Evolutionary conservation across 2,113 vertebrate genomes (phyloP), one percentile per base, ranked within the genome.

Genomic region (Hyperoodon ampullatus): DNA sequence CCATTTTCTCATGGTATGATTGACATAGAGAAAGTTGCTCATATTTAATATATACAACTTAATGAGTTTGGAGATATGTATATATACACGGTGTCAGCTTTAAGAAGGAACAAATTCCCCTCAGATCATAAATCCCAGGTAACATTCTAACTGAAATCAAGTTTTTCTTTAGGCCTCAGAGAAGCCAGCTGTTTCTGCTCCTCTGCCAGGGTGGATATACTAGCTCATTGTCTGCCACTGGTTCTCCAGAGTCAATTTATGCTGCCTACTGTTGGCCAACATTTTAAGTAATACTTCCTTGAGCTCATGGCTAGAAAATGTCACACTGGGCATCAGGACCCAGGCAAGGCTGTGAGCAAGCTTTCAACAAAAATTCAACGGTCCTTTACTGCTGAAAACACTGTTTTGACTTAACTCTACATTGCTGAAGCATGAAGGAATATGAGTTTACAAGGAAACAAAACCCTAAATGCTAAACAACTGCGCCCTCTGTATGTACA

Each of bases 281-380:
- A 75, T 30, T 53, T 93, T 86, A 88, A 85, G 47, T 55, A 95
- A 96, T 90, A 97, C 11, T 88, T 90, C 39, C 86, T 96, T 47
- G 50, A 77, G 66, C 5, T 92, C 26, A 35, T 72, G 39, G 75
- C 66, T 89, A 93, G 63, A 88, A 96, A 80, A 88, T 21, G 28
- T 10, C 47, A 16, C 39, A 14, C 12, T 23, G 35, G 21, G 3
- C 75, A 87, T 80, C 72, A 82, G 44, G 66, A 86, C n/a, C 8
- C 58, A 77, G n/a, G 65, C 82, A 90, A 94, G 44, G 80, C 60
- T 70, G 7, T 58, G 60, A 42, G 28, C 53, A 75, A 78, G 63
- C 42, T 90, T 89, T 78, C 88, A 84, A 81, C 30, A 68, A 70
- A 94, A 88, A 63, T 18, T 30, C 60, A 35, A 33, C 8, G 42